Evolutionary conservation across 2,797 vertebrate species (phyloP).

Genomic region (Serranus cabrilla): DNA sequence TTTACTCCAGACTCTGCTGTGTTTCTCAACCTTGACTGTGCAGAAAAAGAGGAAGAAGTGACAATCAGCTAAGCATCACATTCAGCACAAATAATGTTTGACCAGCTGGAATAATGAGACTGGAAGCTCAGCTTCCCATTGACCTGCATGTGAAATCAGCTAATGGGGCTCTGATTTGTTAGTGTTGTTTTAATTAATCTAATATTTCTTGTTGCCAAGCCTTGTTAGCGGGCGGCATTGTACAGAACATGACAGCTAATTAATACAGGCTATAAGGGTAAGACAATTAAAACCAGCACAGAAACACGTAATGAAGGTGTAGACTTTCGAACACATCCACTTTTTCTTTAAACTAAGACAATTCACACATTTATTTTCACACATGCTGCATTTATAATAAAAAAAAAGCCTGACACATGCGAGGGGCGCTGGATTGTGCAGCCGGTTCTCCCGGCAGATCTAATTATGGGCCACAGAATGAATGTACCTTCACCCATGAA

Average conservation of each 20-base stretch:
- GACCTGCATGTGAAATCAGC: constrained; percentile 43
- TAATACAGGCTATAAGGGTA: constrained; percentile 54
- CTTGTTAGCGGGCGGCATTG: constrained; percentile 16
- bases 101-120: constrained; percentile 37
- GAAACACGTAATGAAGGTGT: constrained; percentile 12
- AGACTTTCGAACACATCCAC: constrained; percentile 29
- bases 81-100: constrained; percentile 1
- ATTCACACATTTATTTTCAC: constrained; percentile 27
- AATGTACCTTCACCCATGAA: constrained; percentile 71
- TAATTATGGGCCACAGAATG: constrained; percentile 78
- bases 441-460: constrained; percentile 73
- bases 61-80: constrained; percentile 10
- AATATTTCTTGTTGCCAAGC: constrained; percentile 43
- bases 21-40: constrained; percentile 2
- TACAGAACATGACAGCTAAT: constrained; percentile 54
- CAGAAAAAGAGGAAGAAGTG: neutral
- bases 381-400: constrained; percentile 53
- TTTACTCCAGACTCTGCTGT: constrained; percentile 11
- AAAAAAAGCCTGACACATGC: constrained; percentile 16
- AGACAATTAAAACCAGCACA: neutral
- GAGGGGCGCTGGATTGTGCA: constrained; percentile 39
- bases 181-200: constrained; percentile 52
- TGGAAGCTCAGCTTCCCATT: constrained; percentile 9
- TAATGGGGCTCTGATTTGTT: constrained; percentile 53
- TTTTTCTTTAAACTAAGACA: neutral